Percentiles rank a stretch among this genome's conserved stretches.
Evolutionary conservation across 2,888 invertebrate genomes (phyloP).

Genomic region (Dorcus hopei): DNA sequence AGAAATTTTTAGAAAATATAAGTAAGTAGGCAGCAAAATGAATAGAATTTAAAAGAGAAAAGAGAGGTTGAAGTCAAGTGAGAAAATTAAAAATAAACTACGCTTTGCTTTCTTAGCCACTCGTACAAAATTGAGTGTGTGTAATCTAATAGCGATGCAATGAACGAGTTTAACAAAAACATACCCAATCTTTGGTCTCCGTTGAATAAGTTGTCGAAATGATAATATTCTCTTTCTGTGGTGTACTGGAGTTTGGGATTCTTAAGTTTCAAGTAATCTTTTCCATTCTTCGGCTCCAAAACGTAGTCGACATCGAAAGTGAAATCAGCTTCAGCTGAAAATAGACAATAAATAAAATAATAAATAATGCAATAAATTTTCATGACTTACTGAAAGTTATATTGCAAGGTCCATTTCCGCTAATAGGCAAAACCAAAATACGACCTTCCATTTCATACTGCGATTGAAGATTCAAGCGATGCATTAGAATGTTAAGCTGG

Average conservation of each 20-base stretch:
- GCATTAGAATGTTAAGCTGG: slow-evolving; percentile 20
- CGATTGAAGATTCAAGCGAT: slow-evolving; percentile 27
- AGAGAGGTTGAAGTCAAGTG: too few species aligned
- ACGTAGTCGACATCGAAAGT: slow-evolving; percentile 33
- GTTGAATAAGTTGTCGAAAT: slow-evolving; percentile 29
- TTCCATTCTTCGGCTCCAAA: slow-evolving; percentile 28
- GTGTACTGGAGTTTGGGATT: slow-evolving; percentile 23
- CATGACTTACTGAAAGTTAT: slow-evolving; percentile 34
- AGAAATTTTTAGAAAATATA: too few species aligned
- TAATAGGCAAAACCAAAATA: slow-evolving; percentile 37
- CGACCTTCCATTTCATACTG: slow-evolving; percentile 39
- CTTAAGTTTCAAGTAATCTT: slow-evolving; percentile 28
- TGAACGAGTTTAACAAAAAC: neutral
- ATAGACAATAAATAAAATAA: neutral
- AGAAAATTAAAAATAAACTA: too few species aligned
- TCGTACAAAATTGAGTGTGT: too few species aligned
- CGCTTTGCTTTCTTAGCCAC: too few species aligned
- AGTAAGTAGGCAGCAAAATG: too few species aligned
- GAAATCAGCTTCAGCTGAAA: slow-evolving; percentile 32
- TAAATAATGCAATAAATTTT: too few species aligned
- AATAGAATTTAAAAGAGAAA: too few species aligned
- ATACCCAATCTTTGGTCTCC: slow-evolving; percentile 28
- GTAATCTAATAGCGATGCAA: too few species aligned
- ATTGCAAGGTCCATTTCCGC: slow-evolving; percentile 38
- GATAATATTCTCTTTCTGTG: slow-evolving; percentile 27